phyloP scores from a whole-genome alignment of 35 echinoderm and acorn worm species.

The Ptychodera flava region DNA sequence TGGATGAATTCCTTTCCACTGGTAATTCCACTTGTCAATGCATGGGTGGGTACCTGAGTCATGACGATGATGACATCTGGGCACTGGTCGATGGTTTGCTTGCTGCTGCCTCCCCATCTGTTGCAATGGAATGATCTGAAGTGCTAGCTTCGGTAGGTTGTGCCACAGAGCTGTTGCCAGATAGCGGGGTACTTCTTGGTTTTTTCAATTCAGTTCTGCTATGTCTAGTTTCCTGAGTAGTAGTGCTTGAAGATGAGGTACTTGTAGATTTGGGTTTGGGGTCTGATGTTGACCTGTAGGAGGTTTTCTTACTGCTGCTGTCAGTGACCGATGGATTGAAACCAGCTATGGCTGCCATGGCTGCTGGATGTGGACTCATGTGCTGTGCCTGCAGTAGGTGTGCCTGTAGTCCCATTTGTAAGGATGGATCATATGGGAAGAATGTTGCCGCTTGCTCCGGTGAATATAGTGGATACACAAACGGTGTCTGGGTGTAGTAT shows the following conservation, averaged over 20 bases:
- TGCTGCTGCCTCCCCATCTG: not conserved
- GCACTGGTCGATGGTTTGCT: not conserved
- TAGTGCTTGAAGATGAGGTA: not conserved
- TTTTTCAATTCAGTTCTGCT: not conserved
- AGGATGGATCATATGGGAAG: not conserved
- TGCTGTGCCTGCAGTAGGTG: not conserved
- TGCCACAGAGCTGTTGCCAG: not conserved
- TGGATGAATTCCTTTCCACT: no score
- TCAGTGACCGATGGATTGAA: not conserved
- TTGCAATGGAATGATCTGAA: not conserved
- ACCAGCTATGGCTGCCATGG: not conserved
- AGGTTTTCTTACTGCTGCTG: not conserved
- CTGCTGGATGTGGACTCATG: not conserved
- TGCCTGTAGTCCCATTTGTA: not conserved
- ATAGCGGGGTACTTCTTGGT: not conserved
- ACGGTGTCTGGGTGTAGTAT: slow-evolving; percentile 93
- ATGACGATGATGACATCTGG: not conserved
- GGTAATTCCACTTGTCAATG: not conserved
- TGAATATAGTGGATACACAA: slow-evolving; percentile 71
- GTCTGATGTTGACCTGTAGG: not conserved
- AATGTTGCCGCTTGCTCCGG: not conserved
- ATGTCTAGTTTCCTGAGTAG: not conserved
- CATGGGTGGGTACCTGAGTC: not conserved
- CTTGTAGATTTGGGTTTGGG: not conserved
- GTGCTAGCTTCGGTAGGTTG: not conserved